phyloP scores from a whole-genome alignment of 2,113 vertebrate species.

The Corynorhinus townsendii region DNA sequence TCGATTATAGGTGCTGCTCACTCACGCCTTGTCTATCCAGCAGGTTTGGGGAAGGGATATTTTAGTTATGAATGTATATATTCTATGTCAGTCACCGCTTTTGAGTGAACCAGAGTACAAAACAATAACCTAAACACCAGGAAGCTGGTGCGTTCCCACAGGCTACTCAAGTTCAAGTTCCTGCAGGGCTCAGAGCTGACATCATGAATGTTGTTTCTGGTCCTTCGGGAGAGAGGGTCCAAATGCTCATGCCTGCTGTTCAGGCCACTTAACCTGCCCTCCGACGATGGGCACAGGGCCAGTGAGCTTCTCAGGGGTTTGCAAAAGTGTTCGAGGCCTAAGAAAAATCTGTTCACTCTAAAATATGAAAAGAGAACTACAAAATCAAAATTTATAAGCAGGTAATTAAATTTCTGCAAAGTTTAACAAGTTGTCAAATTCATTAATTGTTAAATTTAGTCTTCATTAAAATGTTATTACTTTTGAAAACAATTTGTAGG shows the following conservation, averaged over 20 bases:
- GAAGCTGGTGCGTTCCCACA: neutral
- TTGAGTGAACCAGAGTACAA: neutral
- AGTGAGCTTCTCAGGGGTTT: neutral
- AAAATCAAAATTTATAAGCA: slow-evolving; percentile 43
- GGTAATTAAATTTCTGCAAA: slow-evolving; percentile 37
- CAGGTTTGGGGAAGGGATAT: neutral
- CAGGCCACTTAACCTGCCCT: neutral
- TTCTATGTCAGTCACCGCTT: neutral
- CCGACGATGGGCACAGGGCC: neutral
- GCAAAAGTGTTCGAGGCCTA: neutral
- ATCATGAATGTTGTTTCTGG: neutral
- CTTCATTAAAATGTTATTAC: slow-evolving; percentile 52
- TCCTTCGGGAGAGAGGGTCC: neutral
- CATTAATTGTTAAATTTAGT: slow-evolving; percentile 41
- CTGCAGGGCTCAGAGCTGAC: neutral
- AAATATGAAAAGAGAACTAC: slow-evolving; percentile 39
- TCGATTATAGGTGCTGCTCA: neutral
- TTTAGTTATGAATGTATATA: neutral
- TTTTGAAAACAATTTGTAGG: slow-evolving; percentile 58
- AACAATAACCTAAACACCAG: neutral
- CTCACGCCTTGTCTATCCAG: neutral
- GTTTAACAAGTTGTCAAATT: slow-evolving; percentile 46
- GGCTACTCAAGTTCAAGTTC: neutral
- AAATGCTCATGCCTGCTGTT: neutral
- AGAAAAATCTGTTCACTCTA: slow-evolving; percentile 17